Percentiles rank a stretch among this genome's conserved stretches.
phyloP scores from a whole-genome alignment of 2,113 vertebrate species.

The Atlantisia rogersi region DNA sequence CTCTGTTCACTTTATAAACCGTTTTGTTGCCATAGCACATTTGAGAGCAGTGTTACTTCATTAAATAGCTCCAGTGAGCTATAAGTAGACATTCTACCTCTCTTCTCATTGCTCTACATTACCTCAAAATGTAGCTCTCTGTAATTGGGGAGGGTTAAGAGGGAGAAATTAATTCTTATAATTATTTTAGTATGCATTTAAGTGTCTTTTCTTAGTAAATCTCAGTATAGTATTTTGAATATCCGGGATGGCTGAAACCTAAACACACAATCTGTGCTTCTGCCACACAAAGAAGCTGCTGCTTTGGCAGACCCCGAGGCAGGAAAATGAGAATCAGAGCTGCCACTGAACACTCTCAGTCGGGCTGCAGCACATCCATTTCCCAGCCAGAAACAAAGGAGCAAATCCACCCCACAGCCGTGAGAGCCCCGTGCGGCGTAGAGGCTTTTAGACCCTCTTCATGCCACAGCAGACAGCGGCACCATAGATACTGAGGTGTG shows the following conservation, averaged over 20 bases:
- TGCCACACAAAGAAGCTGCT: neutral
- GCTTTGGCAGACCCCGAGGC: neutral
- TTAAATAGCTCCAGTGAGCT: neutral
- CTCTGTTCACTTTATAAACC: neutral
- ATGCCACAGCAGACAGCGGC: neutral
- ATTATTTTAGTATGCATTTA: neutral
- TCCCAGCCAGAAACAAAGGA: neutral
- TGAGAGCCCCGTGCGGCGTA: rapidly evolving
- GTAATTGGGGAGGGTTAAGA: rapidly evolving
- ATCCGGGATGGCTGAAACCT: neutral
- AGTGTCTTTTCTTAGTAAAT: neutral
- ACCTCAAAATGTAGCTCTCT: neutral
- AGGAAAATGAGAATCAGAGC: neutral
- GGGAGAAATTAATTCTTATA: neutral
- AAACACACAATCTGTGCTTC: neutral
- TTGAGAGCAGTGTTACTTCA: neutral
- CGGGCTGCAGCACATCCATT: neutral
- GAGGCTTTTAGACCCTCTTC: neutral
- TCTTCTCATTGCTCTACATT: neutral
- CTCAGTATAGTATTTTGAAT: neutral
- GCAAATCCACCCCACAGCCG: neutral
- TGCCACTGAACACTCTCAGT: neutral
- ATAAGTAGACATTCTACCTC: neutral
- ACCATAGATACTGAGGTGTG: neutral
- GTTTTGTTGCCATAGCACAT: neutral